Evolutionary conservation across 1,140 invertebrate species (phyloP), one percentile per base, ranked within the genome.

Genomic region (Halyomorpha halys): DNA sequence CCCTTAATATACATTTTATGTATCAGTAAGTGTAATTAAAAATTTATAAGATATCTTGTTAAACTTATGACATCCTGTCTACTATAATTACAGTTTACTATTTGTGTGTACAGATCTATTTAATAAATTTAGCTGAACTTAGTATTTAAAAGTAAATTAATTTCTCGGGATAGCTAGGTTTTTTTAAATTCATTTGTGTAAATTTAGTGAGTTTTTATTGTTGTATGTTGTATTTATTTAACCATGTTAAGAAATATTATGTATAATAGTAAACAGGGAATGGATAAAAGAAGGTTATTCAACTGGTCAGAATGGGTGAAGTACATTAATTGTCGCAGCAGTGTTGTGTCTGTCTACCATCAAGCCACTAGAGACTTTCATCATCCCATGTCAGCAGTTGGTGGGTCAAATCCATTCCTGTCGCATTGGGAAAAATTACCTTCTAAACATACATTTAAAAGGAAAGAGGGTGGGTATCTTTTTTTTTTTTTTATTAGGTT

Each of bases 281-380:
- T 5, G n/a, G 45, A 71, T 2, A 69, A 72, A 23, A 56, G 70
- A 2, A 74, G 74, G 51, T 74, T 85, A 18, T 86, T 86, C 69
- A 79, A 79, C 61, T 81, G 81, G 69, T 72, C 74, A 14, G 78
- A 84, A 27, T 86, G 84, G 84, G 77, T 83, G 66, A 68, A 77
- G 45, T 83, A 79, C 68, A 78, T 85, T 2, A 78, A 81, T 66
- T 79, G 82, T 70, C 76, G 85, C 8, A 78, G 78, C 61, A 66
- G 71, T 3, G 71, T 83, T 45, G 66, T 86, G 2, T 67, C 72
- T 0, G 73, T 76, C 39, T 70, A 76, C 62, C 82, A 83, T 70
- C 78, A 77, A 68, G 80, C 79, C 19, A 80, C 82, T 14, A 77
- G 73, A 44, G 66, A 68, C 74, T 2, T 44, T 19, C 44, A 44